These are phyloP conservation scores for Chiroxiphia lanceolata DNA, from an alignment of 2,797 vertebrate genomes.

Conservation along the genomic window DNA sequence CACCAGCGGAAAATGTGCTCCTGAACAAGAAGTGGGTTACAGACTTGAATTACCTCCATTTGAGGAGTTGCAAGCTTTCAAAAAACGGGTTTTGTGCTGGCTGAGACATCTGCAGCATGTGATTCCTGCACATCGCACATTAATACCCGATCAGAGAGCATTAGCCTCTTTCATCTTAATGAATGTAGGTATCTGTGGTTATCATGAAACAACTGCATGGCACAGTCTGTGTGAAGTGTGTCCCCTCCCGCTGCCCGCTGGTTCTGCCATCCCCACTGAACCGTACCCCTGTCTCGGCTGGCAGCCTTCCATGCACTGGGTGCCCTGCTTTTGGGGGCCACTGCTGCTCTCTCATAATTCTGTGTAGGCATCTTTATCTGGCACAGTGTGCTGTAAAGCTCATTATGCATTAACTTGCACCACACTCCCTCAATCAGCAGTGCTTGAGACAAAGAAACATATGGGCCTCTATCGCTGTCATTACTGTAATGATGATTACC, in stretches of 20 bases:
- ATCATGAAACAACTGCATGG: not conserved
- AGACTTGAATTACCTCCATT: not conserved
- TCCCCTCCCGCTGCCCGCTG: not conserved
- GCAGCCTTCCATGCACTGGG: not conserved
- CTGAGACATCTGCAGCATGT: not conserved
- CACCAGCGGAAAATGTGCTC: not conserved
- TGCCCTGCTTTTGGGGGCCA: not conserved
- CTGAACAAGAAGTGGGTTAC: not conserved
- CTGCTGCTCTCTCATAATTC: not conserved
- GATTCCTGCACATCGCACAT: not conserved
- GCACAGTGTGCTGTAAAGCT: not conserved
- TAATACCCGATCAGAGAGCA: not conserved
- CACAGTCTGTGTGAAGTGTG: not conserved
- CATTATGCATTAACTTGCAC: not conserved
- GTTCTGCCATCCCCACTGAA: not conserved
- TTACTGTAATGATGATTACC: conserved; percentile 46
- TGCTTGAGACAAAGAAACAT: conserved; percentile 9
- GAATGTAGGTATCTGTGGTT: not conserved
- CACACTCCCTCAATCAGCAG: not conserved
- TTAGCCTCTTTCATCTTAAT: not conserved
- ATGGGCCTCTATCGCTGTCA: conserved; percentile 9
- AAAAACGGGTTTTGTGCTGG: not conserved
- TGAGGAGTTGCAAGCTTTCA: not conserved
- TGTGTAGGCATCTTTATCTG: not conserved
- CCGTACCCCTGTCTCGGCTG: not conserved